Evolutionary conservation across 30 jellyfish, hydroid and myxozoan genomes (phyloP).

Genomic region (Turritopsis dohrnii): DNA sequence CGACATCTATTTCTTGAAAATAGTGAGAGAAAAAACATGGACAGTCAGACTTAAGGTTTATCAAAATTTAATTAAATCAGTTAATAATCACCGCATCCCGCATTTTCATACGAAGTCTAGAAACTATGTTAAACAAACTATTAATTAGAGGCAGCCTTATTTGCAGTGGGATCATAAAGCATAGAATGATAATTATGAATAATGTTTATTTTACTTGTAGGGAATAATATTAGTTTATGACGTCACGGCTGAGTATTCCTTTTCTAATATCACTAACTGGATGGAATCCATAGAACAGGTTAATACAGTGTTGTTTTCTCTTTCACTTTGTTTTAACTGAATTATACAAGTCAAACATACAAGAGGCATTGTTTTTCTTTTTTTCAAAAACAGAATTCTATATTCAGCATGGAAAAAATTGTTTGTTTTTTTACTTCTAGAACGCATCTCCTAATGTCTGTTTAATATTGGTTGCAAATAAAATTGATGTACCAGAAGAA

Average conservation of each 20-base stretch:
- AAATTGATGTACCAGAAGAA: constrained; percentile 43
- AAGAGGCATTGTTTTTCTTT: neutral
- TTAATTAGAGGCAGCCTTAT: no score
- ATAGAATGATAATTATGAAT: no score
- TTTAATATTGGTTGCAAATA: constrained; percentile 53
- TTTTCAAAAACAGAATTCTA: no score
- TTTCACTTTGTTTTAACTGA: neutral
- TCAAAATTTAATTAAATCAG: neutral
- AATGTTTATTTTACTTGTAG: constrained; percentile 31
- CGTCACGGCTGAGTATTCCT: constrained; percentile 51
- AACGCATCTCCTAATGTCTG: constrained; percentile 55
- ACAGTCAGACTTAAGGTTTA: no score
- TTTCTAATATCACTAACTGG: constrained; percentile 46
- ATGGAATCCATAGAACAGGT: constrained; percentile 55
- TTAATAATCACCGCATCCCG: no score
- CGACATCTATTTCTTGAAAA: no score
- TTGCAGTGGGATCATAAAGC: no score
- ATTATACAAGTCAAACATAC: neutral
- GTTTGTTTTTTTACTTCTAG: constrained; percentile 18
- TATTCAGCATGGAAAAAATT: no score
- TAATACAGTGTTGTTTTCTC: neutral
- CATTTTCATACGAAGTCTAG: no score
- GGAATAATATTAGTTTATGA: constrained; percentile 72
- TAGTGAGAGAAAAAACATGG: no score
- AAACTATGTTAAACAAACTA: no score